Evolutionary conservation across 2,888 invertebrate genomes (phyloP).

Genomic region (Tenthredo distinguenda): DNA sequence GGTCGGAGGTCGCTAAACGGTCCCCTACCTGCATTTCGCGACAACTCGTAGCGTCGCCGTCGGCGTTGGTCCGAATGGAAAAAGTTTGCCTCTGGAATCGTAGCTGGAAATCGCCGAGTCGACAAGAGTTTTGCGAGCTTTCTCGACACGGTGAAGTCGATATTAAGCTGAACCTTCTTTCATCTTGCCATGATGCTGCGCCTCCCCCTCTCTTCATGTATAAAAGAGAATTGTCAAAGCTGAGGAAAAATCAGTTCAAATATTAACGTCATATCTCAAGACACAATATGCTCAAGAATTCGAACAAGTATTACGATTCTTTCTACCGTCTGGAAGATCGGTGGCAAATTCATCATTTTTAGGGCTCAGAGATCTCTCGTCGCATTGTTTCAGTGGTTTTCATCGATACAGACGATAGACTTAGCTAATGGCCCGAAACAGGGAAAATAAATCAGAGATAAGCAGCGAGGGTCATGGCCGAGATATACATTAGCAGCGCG

Average conservation of each 20-base stretch:
- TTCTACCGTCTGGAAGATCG: neutral
- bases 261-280: neutral
- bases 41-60: neutral
- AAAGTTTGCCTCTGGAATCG: slow-evolving; percentile 8
- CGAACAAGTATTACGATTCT: neutral
- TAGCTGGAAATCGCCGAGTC: slow-evolving; percentile 4
- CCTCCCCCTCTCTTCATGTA: neutral
- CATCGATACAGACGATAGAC: neutral
- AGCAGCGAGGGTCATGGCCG: neutral
- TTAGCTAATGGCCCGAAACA: slow-evolving; percentile 9
- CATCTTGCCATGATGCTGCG: neutral
- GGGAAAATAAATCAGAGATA: slow-evolving; percentile 27
- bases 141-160: neutral
- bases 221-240: neutral
- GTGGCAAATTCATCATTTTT: neutral
- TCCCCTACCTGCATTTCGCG: slow-evolving; percentile 7
- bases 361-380: neutral
- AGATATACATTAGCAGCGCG: neutral
- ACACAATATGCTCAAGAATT: neutral
- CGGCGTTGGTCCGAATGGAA: slow-evolving; percentile 2
- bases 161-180: neutral
- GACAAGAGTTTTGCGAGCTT: slow-evolving; percentile 5
- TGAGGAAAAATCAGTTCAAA: neutral
- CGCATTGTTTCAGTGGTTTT: neutral
- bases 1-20: neutral